Evolutionary conservation across 2,113 vertebrate genomes (phyloP).

Genomic region (Tachysurus vachellii): DNA sequence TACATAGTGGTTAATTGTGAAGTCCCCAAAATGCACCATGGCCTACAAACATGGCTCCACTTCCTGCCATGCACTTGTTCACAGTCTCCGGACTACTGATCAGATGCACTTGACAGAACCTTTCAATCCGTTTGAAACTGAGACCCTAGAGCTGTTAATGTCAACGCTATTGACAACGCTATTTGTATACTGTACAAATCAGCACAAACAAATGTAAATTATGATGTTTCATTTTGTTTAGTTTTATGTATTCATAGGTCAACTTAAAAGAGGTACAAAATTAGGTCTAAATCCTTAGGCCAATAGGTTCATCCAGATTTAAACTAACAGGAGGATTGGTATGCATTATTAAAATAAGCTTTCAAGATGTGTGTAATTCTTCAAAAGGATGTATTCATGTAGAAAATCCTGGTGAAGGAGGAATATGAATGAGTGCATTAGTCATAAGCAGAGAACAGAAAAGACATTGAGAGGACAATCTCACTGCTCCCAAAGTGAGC

Average conservation of each 20-base stretch:
- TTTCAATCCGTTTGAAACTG: too few relatives aligned
- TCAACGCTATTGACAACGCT: too few relatives aligned
- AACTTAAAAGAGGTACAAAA: not conserved
- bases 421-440: conserved; percentile 46
- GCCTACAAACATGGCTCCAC: too few relatives aligned
- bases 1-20: not conserved
- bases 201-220: too few relatives aligned
- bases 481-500: conserved; percentile 29
- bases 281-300: not conserved
- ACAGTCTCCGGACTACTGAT: too few relatives aligned
- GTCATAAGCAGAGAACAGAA: conserved; percentile 27
- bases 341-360: not conserved
- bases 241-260: not conserved
- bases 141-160: too few relatives aligned
- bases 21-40: not conserved
- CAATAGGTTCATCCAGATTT: not conserved
- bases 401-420: conserved; percentile 10
- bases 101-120: too few relatives aligned
- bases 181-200: too few relatives aligned
- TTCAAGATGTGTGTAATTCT: not conserved
- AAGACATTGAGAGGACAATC: not conserved
- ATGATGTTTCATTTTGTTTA: too few relatives aligned
- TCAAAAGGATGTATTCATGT: not conserved
- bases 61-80: too few relatives aligned
- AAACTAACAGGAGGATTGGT: conserved; percentile 6